phyloP scores from a whole-genome alignment of 30 jellyfish, hydroid and myxozoan genomes.

The Rhopilema esculentum region DNA sequence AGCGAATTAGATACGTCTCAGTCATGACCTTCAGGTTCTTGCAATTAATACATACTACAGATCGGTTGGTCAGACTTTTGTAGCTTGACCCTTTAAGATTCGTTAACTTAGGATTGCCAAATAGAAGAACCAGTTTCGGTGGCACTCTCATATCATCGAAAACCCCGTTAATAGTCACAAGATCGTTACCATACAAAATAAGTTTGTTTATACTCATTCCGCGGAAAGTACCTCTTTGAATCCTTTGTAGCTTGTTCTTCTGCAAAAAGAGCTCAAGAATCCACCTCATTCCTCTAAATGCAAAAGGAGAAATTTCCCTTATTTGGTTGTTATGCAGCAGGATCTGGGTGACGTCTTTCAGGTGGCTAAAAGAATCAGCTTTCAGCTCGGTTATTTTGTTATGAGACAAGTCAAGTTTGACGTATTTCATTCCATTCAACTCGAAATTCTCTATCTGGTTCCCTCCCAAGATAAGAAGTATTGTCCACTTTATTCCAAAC shows the following conservation, averaged over 20 bases:
- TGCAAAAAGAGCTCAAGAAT: slow-evolving; percentile 32
- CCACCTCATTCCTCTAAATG: slow-evolving; percentile 42
- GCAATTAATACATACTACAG: slow-evolving; percentile 30
- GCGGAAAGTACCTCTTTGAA: slow-evolving; percentile 30
- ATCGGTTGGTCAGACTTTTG: slow-evolving; percentile 6
- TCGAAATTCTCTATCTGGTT: slow-evolving; percentile 37
- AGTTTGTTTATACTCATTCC: slow-evolving; percentile 11
- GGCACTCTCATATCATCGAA: slow-evolving; percentile 34
- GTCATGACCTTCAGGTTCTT: slow-evolving; percentile 11
- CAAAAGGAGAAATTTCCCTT: slow-evolving; percentile 29
- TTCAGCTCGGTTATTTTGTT: slow-evolving; percentile 12
- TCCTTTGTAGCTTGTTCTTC: neutral
- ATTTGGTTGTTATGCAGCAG: slow-evolving; percentile 43
- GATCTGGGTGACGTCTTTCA: neutral
- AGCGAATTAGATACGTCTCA: neutral
- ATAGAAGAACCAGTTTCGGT: slow-evolving; percentile 43
- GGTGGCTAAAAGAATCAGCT: slow-evolving; percentile 33
- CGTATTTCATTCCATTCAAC: neutral
- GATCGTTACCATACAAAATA: slow-evolving; percentile 35
- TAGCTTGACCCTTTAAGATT: neutral
- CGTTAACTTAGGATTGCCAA: slow-evolving; percentile 24
- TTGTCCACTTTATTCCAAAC: neutral
- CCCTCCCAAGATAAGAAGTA: neutral
- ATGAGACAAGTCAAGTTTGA: slow-evolving; percentile 30
- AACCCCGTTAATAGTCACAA: slow-evolving; percentile 18